phyloP scores from a whole-genome alignment of 1,140 invertebrate species.

The Scaptomyza montana region DNA sequence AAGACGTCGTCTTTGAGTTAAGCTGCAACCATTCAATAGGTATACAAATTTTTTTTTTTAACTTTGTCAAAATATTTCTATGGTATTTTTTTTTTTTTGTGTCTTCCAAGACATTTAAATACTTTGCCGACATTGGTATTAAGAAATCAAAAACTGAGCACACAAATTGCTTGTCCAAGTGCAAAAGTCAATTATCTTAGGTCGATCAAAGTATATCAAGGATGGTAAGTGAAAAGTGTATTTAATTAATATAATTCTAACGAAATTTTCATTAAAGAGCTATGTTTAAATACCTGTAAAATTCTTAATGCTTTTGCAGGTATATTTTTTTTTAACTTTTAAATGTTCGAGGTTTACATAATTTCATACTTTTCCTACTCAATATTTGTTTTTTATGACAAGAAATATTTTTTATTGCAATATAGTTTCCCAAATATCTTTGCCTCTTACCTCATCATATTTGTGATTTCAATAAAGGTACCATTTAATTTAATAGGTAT shows the following conservation, averaged over 20 bases:
- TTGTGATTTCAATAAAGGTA: conserved; percentile 1
- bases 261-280: not conserved
- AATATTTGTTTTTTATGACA: too few relatives aligned
- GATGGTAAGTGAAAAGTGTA: too few relatives aligned
- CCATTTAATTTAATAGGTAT: conserved; percentile 13
- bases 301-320: not conserved
- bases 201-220: not conserved
- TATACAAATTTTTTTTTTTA: not conserved
- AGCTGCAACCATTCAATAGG: conserved; percentile 40
- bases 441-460: not conserved
- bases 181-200: conserved; percentile 14
- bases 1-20: conserved; percentile 31
- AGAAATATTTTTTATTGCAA: too few relatives aligned
- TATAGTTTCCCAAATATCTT: not conserved
- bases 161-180: conserved; percentile 10
- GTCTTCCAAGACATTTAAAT: too few relatives aligned
- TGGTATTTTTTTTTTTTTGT: conserved; percentile 10
- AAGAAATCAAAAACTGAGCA: not conserved
- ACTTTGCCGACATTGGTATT: conserved; percentile 3
- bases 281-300: not conserved
- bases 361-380: too few relatives aligned
- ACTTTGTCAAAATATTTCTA: conserved; percentile 54
- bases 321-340: too few relatives aligned
- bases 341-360: too few relatives aligned
- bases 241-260: too few relatives aligned